Percentiles rank a stretch among this genome's conserved stretches.
Conservation (phyloP, 2,888 invertebrate genomes). For the Dynastes hyllus region DNA sequence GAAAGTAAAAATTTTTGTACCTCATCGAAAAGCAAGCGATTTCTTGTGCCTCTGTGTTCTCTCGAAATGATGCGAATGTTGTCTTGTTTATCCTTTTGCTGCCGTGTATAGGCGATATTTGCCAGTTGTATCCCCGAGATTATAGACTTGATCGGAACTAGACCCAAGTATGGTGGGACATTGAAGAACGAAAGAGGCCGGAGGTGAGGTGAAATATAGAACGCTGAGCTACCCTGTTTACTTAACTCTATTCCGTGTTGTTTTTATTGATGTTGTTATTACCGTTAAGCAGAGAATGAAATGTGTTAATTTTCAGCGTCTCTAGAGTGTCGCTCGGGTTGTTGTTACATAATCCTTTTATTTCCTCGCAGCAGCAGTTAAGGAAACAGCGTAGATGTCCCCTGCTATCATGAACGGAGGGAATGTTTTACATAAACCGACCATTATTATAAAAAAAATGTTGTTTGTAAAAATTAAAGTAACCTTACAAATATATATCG, state of each 20-base stretch:
- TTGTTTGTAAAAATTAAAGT: not conserved
- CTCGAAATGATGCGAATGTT: slow-evolving; percentile 70
- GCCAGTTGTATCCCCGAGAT: slow-evolving; percentile 99
- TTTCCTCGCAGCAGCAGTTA: slow-evolving; percentile 52
- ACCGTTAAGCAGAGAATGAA: not conserved
- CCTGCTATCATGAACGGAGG: slow-evolving; percentile 20
- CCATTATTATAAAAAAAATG: not conserved
- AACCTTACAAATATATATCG: too few species aligned
- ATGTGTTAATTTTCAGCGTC: not conserved
- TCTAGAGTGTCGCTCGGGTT: slow-evolving; percentile 24
- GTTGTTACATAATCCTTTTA: slow-evolving; percentile 14
- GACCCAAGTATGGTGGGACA: slow-evolving; percentile 99
- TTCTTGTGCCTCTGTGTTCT: slow-evolving; percentile 59
- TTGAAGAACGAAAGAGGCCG: slow-evolving; percentile 99
- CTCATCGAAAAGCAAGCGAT: slow-evolving; percentile 51
- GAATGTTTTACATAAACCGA: slow-evolving; percentile 31
- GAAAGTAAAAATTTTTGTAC: not conserved
- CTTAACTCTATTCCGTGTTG: slow-evolving; percentile 53
- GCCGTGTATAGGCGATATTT: slow-evolving; percentile 94
- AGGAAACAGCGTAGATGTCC: slow-evolving; percentile 57
- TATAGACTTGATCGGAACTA: slow-evolving; percentile 99
- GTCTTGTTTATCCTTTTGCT: slow-evolving; percentile 74
- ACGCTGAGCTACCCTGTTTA: slow-evolving; percentile 55
- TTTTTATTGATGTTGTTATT: not conserved
- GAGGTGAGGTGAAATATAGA: slow-evolving; percentile 85